A percentile compares a stretch with the other conserved stretches of the same genome.
phyloP scores from a whole-genome alignment of 2,888 invertebrate species.

The Heteromyza rotundicornis region DNA sequence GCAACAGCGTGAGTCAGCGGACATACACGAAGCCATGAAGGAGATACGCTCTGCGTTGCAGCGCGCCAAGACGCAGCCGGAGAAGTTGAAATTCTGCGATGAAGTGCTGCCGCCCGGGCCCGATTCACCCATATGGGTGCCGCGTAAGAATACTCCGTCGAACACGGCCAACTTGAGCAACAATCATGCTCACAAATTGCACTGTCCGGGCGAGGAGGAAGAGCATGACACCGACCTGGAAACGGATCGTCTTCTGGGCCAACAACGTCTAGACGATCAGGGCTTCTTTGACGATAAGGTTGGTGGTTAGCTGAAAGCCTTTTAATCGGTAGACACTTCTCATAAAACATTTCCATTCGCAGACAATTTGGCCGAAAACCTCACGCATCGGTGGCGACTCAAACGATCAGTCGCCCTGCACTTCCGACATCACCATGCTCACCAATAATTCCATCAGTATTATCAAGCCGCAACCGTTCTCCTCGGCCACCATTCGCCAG shows the following conservation, averaged over 20 bases:
- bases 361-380: constrained; percentile 51
- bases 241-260: constrained; percentile 93
- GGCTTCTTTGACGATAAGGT: constrained; percentile 81
- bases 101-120: constrained; percentile 55
- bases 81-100: constrained; percentile 58
- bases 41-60: constrained; percentile 83
- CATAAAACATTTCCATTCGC: constrained; percentile 1
- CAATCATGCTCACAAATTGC: constrained; percentile 38
- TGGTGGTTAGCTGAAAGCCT: not conserved
- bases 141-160: constrained; percentile 42
- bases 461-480: constrained; percentile 52
- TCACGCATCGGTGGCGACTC: constrained; percentile 41
- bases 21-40: constrained; percentile 72
- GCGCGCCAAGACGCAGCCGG: constrained; percentile 61
- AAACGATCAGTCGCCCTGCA: constrained; percentile 39
- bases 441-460: constrained; percentile 45
- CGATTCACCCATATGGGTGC: constrained; percentile 62
- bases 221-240: constrained; percentile 98
- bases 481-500: constrained; percentile 60
- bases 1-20: constrained; percentile 62
- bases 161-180: constrained; percentile 16
- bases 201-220: constrained; percentile 66
- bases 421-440: constrained; percentile 41
- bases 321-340: not conserved
- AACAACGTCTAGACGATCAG: constrained; percentile 90